Conservation (phyloP, 2,113 vertebrate species). For the Sisor rabdophorus region DNA sequence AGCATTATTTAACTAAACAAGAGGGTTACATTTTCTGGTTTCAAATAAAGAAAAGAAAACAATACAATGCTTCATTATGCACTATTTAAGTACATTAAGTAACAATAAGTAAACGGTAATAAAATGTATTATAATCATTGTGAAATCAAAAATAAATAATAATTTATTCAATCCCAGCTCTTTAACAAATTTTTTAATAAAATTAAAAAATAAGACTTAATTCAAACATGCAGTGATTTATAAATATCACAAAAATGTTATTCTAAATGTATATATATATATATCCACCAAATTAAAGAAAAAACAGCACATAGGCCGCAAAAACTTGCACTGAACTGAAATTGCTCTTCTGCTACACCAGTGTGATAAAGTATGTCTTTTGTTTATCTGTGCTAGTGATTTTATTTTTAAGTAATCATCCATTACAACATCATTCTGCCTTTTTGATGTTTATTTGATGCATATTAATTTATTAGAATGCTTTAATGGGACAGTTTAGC, state of each 20-base stretch:
- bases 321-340: background rate
- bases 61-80: background rate
- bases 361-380: background rate
- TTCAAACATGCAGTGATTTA: background rate
- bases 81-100: background rate
- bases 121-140: background rate
- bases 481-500: too few species aligned
- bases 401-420: background rate
- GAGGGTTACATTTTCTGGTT: constrained; percentile 1
- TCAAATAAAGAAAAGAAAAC: background rate
- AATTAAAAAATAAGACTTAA: background rate
- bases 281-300: background rate
- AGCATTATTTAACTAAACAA: constrained; percentile 11
- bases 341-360: background rate
- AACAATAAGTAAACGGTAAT: background rate
- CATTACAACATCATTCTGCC: background rate
- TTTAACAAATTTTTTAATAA: background rate
- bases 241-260: background rate
- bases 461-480: too few species aligned
- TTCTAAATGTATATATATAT: background rate
- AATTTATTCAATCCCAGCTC: background rate
- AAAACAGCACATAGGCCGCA: background rate
- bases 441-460: too few species aligned
- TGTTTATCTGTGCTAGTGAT: constrained; percentile 17
- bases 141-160: background rate